These are phyloP conservation scores for Ochlodes sylvanus DNA, from an alignment of 2,888 invertebrate species.

Conservation along the genomic window DNA sequence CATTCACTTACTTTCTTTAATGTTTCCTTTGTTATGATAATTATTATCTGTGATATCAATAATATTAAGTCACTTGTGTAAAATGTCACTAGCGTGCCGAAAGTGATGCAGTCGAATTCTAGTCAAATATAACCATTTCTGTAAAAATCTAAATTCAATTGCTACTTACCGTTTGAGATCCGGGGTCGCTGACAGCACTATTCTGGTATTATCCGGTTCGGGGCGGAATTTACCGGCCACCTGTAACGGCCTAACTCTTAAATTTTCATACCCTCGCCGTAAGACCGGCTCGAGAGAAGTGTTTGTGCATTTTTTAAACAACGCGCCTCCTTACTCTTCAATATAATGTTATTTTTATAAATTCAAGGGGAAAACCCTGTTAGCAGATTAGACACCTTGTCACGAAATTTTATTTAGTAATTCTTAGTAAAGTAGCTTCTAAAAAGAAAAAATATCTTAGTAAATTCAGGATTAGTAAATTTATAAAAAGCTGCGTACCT, in stretches of 20 bases:
- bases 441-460: too few species aligned
- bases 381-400: not conserved
- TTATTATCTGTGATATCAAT: too few species aligned
- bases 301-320: constrained; percentile 64
- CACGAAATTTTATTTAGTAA: not conserved
- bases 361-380: constrained; percentile 24
- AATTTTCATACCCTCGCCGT: constrained; percentile 65
- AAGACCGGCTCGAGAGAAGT: constrained; percentile 52
- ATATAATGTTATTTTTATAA: constrained; percentile 35
- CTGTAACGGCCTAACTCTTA: constrained; percentile 64
- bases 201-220: constrained; percentile 55
- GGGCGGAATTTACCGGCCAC: constrained; percentile 71
- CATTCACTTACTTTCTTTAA: too few species aligned
- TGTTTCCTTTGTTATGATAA: too few species aligned
- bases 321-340: constrained; percentile 14
- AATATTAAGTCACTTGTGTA: too few species aligned
- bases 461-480: too few species aligned
- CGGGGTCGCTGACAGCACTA: not conserved
- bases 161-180: not conserved
- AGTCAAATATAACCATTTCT: too few species aligned
- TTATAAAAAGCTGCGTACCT: too few species aligned
- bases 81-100: too few species aligned
- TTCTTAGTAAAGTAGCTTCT: too few species aligned
- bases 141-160: not conserved
- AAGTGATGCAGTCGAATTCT: too few species aligned